These are phyloP conservation scores for Erinaceus europaeus DNA, from an alignment of 2,113 vertebrate genomes.

Conservation along the genomic window DNA sequence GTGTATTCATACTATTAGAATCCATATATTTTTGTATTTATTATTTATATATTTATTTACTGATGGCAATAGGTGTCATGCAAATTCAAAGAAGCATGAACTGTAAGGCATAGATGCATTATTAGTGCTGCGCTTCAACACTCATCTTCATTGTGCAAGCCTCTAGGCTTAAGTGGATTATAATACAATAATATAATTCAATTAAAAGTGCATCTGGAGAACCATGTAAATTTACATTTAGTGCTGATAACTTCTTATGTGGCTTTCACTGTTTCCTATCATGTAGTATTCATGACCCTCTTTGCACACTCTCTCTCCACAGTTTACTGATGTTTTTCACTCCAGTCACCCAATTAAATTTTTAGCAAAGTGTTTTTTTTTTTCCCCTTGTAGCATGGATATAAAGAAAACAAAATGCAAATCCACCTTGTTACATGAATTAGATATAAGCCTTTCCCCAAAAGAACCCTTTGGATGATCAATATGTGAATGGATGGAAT, in stretches of 20 bases:
- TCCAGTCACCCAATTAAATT: neutral
- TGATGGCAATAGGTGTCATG: slow-evolving; percentile 13
- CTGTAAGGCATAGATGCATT: neutral
- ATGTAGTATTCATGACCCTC: slow-evolving; percentile 3
- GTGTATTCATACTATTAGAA: neutral
- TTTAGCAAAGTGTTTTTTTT: slow-evolving; percentile 1
- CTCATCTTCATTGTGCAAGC: slow-evolving; percentile 19
- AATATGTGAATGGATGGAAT: slow-evolving; percentile 18
- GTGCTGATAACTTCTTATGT: slow-evolving; percentile 38
- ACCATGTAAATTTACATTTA: slow-evolving; percentile 46
- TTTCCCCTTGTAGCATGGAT: neutral
- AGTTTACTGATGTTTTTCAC: neutral
- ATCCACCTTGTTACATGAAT: neutral
- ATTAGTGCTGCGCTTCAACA: neutral
- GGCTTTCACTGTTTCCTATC: slow-evolving; percentile 32
- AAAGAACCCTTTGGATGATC: neutral
- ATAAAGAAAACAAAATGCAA: neutral
- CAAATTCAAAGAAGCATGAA: slow-evolving; percentile 9
- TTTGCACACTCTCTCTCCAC: neutral
- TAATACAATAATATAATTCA: slow-evolving; percentile 60
- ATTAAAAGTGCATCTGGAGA: slow-evolving; percentile 64
- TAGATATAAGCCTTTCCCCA: neutral
- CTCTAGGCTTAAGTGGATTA: slow-evolving; percentile 58
- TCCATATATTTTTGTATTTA: neutral
- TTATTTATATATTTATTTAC: neutral